Evolutionary conservation across 2,797 vertebrate species (phyloP), one percentile per base, ranked within the genome.

Genomic region (Clarias platycephalus): DNA sequence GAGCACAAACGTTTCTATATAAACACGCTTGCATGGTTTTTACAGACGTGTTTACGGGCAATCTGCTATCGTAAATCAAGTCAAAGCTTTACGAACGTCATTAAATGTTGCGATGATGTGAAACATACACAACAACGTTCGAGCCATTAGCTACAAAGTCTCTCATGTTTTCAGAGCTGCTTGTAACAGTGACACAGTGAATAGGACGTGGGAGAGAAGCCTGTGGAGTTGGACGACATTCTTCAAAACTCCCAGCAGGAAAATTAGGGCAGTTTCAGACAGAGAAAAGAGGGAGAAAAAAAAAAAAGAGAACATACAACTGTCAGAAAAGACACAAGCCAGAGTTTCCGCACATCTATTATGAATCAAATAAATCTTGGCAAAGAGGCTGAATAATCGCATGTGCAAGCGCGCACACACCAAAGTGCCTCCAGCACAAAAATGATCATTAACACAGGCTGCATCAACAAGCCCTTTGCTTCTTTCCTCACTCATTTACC

Each of bases 261-360:
- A 81, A 78, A 86, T 83, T 83, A 86, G 68, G 75, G 53, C 75
- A 72, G 84, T 86, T 87, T 75, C 80, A 86, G 89, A 83, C 26
- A 80, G 53, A 83, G 66, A 31, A 79, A 28, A 80, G 63, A 28
- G n/a, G 34, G 53, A 75, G 49, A 0, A 6, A n/a, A 72, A 66
- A 71, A 37, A n/a, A 84, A 78, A 13, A 53, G 49, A 53, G 37
- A 75, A 90, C 88, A 86, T 91, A 91, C 91, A 92, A 90, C 91
- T 95, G 92, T 94, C 93, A 93, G 91, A 87, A 87, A 91, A 92
- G 95, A 86, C 90, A 93, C 93, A 93, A 92, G 93, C 88, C 93
- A 96, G 93, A 93, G 90, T 93, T 89, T 94, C 94, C 93, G 91
- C 94, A 92, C 92, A 95, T 93, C 91, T 90, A 92, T 95, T 94